Conservation (phyloP, 2,888 invertebrate genomes). For the Listrodromus nycthemerus region DNA sequence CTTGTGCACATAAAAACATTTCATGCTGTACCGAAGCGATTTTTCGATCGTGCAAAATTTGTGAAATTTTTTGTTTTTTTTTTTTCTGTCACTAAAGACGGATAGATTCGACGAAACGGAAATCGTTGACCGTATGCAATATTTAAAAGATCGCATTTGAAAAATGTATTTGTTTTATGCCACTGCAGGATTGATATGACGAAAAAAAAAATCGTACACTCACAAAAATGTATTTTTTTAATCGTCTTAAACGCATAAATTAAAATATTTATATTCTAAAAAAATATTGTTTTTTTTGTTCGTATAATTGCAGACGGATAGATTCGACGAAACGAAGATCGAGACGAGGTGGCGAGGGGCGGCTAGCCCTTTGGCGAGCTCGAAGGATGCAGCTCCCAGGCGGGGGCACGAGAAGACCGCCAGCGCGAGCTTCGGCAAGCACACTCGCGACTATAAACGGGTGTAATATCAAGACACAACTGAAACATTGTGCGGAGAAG, state of each 20-base stretch:
- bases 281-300: neutral
- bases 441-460: conserved; percentile 78
- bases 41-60: too few relatives aligned
- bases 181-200: too few relatives aligned
- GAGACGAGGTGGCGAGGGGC: conserved; percentile 83
- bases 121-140: too few relatives aligned
- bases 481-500: conserved; percentile 71
- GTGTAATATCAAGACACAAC: conserved; percentile 75
- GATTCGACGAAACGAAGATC: conserved; percentile 77
- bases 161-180: too few relatives aligned
- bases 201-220: too few relatives aligned
- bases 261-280: neutral
- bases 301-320: conserved; percentile 74
- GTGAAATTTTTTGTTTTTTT: too few relatives aligned
- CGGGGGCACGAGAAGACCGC: conserved; percentile 84
- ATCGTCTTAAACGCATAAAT: too few relatives aligned
- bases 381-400: conserved; percentile 85
- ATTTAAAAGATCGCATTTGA: too few relatives aligned
- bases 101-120: too few relatives aligned
- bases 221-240: too few relatives aligned
- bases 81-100: too few relatives aligned
- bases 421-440: conserved; percentile 81
- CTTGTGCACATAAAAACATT: neutral
- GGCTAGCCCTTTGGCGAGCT: conserved; percentile 84
- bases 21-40: too few relatives aligned